Evolutionary conservation across 1,140 invertebrate genomes (phyloP).

Genomic region (Drosophila subobscura): DNA sequence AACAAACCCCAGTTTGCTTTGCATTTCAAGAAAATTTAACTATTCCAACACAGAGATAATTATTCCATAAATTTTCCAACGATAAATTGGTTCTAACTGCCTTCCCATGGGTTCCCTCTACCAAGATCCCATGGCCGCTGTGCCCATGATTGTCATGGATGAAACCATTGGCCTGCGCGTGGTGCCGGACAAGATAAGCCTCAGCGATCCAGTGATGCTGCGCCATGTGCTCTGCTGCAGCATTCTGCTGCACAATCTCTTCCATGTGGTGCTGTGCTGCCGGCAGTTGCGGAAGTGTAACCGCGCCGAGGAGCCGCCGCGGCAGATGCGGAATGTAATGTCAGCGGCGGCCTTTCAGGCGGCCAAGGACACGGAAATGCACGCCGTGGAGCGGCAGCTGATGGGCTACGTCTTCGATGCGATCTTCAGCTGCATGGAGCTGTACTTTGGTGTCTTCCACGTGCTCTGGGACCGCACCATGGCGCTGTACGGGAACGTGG

Average conservation of each 20-base stretch:
- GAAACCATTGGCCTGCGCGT: neutral
- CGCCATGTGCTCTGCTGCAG: constrained; percentile 44
- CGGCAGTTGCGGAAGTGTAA: constrained; percentile 35
- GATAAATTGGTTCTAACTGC: no score
- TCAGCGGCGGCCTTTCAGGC: constrained; percentile 14
- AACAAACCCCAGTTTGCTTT: no score
- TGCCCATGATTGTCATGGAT: constrained; percentile 7
- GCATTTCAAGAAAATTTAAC: no score
- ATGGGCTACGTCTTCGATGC: constrained; percentile 11
- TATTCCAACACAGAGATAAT: no score
- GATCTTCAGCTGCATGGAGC: constrained; percentile 43
- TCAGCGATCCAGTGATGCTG: constrained; percentile 45
- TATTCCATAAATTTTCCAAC: no score
- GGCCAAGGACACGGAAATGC: constrained; percentile 29
- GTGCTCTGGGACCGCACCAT: constrained; percentile 36
- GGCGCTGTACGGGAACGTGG: constrained; percentile 19
- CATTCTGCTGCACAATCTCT: constrained; percentile 21
- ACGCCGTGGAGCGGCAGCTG: constrained; percentile 3
- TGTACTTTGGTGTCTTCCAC: constrained; percentile 32
- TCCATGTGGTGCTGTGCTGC: constrained; percentile 37
- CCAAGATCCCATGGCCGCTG: constrained; percentile 41
- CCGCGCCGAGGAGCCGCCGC: neutral
- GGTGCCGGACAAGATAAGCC: neutral
- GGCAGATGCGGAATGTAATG: neutral
- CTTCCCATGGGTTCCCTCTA: constrained; percentile 47